Conservation (phyloP, 2,888 invertebrate species). For the Eupithecia inturbata region DNA sequence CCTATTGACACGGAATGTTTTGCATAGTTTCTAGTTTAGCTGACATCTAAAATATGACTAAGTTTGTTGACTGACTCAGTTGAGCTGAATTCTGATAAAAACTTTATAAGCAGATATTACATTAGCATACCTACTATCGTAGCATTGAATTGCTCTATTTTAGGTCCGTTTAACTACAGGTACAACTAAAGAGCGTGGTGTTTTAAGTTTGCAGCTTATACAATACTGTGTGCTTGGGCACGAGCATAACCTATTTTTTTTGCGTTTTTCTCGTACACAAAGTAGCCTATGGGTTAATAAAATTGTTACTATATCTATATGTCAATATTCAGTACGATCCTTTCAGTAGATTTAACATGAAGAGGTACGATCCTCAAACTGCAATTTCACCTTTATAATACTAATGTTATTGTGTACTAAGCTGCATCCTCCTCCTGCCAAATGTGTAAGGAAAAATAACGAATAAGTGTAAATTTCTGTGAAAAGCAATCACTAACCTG, state of each 20-base stretch:
- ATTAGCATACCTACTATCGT: not conserved
- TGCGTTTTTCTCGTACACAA: not conserved
- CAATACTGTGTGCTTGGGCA: not conserved
- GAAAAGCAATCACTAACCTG: constrained; percentile 83
- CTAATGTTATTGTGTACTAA: not conserved
- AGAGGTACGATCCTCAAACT: not conserved
- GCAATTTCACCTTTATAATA: not conserved
- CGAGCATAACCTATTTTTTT: not conserved
- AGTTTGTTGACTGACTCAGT: constrained; percentile 4
- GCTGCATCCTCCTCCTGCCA: not conserved
- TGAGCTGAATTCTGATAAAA: not conserved
- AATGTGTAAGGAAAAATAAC: not conserved
- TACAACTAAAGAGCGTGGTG: not conserved
- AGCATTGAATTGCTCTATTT: not conserved
- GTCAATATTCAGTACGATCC: not conserved
- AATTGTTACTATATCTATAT: not conserved
- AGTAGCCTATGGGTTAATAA: not conserved
- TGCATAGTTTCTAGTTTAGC: not conserved
- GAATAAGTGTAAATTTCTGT: not conserved
- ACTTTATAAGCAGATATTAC: not conserved
- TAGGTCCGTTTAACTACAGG: not conserved
- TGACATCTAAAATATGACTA: not conserved
- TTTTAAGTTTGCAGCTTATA: not conserved
- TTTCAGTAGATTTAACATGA: not conserved
- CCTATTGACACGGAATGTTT: not conserved